phyloP scores from a whole-genome alignment of 2,888 invertebrate genomes.

The Matsumyia berberina region DNA sequence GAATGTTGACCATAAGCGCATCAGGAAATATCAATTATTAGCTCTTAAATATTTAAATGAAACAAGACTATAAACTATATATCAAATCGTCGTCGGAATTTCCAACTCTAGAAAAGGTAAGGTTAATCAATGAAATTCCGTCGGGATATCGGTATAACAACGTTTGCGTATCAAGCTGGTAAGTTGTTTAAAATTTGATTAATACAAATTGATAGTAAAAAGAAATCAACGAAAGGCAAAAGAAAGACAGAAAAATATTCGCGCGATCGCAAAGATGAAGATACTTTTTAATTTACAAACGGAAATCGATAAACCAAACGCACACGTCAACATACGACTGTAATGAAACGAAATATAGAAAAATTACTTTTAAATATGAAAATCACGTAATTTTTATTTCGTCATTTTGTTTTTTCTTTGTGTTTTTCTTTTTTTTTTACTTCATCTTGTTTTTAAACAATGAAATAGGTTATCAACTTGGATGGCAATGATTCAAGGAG shows the following conservation, averaged over 20 bases:
- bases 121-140: constrained; percentile 80
- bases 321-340: constrained; percentile 83
- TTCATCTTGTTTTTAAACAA: constrained; percentile 75
- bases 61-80: constrained; percentile 6
- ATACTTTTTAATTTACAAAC: constrained; percentile 54
- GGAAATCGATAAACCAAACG: constrained; percentile 76
- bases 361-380: constrained; percentile 63
- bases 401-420: constrained; percentile 73
- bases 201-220: constrained; percentile 74
- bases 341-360: constrained; percentile 76
- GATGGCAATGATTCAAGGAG: constrained; percentile 86
- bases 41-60: constrained; percentile 17
- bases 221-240: constrained; percentile 51
- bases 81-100: constrained; percentile 77
- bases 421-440: constrained; percentile 74
- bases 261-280: constrained; percentile 78
- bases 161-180: constrained; percentile 83
- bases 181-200: constrained; percentile 80
- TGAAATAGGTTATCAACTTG: constrained; percentile 84
- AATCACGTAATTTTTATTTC: constrained; percentile 73
- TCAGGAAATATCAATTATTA: neutral
- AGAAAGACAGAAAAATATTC: constrained; percentile 77
- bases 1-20: neutral
- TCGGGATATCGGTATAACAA: constrained; percentile 83
- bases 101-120: constrained; percentile 82